Percentiles rank a stretch among this genome's conserved stretches.
These are phyloP conservation scores for Mellilla xanthometata DNA, from an alignment of 2,888 invertebrate genomes.

Conservation along the genomic window DNA sequence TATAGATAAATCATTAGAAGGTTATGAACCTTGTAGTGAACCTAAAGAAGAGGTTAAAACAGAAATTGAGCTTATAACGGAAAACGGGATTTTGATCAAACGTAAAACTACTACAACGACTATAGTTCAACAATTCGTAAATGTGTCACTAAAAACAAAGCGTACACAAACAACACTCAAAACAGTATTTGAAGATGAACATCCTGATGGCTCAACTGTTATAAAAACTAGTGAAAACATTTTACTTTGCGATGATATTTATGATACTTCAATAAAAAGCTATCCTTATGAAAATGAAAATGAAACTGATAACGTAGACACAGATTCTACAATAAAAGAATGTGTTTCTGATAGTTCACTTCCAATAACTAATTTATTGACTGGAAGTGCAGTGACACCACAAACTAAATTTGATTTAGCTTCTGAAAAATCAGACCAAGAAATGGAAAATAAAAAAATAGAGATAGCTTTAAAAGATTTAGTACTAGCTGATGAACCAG, in stretches of 20 bases:
- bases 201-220: conserved; percentile 65
- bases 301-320: conserved; percentile 16
- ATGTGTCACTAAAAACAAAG: conserved; percentile 40
- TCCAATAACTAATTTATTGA: no score
- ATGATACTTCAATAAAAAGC: conserved; percentile 31
- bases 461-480: conserved; percentile 19
- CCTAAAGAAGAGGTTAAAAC: conserved; percentile 49
- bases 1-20: conserved; percentile 39
- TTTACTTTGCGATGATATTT: conserved; percentile 57
- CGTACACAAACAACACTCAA: conserved; percentile 58
- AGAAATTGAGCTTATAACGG: conserved; percentile 46
- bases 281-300: conserved; percentile 26
- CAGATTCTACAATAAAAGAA: conserved; percentile 28
- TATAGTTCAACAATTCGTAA: conserved; percentile 50
- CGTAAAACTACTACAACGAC: conserved; percentile 60
- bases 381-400: no score
- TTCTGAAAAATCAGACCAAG: no score
- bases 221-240: conserved; percentile 69
- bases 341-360: conserved; percentile 36
- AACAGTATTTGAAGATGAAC: conserved; percentile 63
- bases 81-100: conserved; percentile 52
- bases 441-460: conserved; percentile 8
- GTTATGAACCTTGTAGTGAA: conserved; percentile 46
- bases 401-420: no score
- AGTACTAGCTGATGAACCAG: conserved; percentile 19